phyloP scores from a whole-genome alignment of 2,113 vertebrate species.

The Platanista minor region DNA sequence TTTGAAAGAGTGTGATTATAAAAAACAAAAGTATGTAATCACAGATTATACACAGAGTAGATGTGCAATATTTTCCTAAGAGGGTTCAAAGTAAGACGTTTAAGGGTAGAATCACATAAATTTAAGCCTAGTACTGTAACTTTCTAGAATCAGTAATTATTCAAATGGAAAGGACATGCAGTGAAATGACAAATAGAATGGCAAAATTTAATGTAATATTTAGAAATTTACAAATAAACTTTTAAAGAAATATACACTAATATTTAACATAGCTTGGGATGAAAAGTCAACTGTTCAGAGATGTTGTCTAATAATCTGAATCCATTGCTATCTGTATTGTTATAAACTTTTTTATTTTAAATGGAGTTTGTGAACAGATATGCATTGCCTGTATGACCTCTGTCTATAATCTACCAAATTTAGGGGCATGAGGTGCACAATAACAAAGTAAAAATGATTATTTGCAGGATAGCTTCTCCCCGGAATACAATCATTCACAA shows the following conservation, averaged over 20 bases:
- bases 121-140: background rate
- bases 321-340: conserved; percentile 12
- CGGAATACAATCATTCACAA: conserved; percentile 35
- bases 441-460: conserved; percentile 64
- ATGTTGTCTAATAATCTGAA: conserved; percentile 21
- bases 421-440: conserved; percentile 46
- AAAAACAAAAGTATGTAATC: background rate
- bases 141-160: background rate
- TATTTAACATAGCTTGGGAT: background rate
- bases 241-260: conserved; percentile 7
- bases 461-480: conserved; percentile 34
- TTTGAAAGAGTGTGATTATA: background rate
- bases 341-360: conserved; percentile 50
- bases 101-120: background rate
- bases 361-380: background rate
- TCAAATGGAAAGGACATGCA: background rate
- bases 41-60: background rate
- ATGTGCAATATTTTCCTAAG: background rate
- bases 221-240: background rate
- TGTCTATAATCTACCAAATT: conserved; percentile 41
- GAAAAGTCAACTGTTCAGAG: background rate
- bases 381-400: background rate
- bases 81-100: background rate
- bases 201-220: background rate
- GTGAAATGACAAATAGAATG: background rate